Conservation (phyloP, 2,888 invertebrate genomes). For the Cosmia pyralina region DNA sequence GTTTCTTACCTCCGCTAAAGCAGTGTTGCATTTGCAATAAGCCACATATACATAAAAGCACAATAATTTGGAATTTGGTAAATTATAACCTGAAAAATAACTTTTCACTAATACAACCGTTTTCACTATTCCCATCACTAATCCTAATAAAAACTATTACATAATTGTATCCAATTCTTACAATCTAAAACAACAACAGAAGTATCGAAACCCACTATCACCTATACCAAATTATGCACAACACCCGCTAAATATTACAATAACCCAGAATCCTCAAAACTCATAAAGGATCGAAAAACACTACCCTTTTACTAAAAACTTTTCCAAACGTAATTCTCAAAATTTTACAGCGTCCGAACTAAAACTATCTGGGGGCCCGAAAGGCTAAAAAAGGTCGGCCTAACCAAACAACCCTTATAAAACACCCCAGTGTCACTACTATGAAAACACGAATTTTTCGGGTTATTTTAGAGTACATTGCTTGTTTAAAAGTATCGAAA, state of each 20-base stretch:
- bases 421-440: slow-evolving; percentile 73
- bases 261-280: slow-evolving; percentile 61
- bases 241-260: slow-evolving; percentile 50
- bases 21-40: neutral
- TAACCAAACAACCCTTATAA: slow-evolving; percentile 90
- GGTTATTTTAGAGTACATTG: slow-evolving; percentile 56
- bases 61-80: neutral
- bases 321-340: slow-evolving; percentile 79
- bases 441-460: slow-evolving; percentile 45
- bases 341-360: slow-evolving; percentile 81
- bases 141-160: neutral
- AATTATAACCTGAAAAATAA: neutral
- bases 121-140: neutral
- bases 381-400: slow-evolving; percentile 89
- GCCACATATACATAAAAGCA: too few species aligned
- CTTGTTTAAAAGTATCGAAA: neutral
- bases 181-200: slow-evolving; percentile 25
- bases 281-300: slow-evolving; percentile 72
- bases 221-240: slow-evolving; percentile 28
- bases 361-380: slow-evolving; percentile 83
- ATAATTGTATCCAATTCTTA: neutral
- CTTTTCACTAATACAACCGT: neutral
- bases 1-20: neutral
- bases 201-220: slow-evolving; percentile 12
- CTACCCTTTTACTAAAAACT: slow-evolving; percentile 72